Evolutionary conservation across 2,797 vertebrate genomes (phyloP).

Genomic region (Sebastes nivosus): DNA sequence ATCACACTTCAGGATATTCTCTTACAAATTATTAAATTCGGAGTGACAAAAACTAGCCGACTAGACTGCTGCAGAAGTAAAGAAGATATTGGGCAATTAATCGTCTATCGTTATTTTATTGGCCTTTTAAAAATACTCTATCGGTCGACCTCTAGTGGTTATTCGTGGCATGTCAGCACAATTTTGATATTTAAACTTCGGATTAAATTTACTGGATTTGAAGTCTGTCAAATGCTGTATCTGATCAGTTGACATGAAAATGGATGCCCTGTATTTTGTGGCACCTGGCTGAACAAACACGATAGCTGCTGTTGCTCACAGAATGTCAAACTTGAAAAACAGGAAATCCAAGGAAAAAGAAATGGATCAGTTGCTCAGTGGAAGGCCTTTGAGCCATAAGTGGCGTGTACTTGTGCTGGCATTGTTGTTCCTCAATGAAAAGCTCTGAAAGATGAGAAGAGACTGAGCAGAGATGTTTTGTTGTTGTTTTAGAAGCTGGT

Average conservation of each 20-base stretch:
- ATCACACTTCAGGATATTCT: too few relatives aligned
- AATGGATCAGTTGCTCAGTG: neutral
- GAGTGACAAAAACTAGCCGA: too few relatives aligned
- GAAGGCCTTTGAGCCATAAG: constrained; percentile 1
- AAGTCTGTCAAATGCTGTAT: neutral
- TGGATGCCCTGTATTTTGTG: constrained; percentile 14
- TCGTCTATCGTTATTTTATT: too few relatives aligned
- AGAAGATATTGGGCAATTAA: too few relatives aligned
- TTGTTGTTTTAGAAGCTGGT: constrained; percentile 19
- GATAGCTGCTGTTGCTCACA: neutral
- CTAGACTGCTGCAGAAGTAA: too few relatives aligned
- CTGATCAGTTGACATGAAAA: constrained; percentile 13
- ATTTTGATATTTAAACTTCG: neutral
- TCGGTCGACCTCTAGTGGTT: too few relatives aligned
- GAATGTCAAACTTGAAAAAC: constrained; percentile 45
- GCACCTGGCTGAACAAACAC: constrained; percentile 10
- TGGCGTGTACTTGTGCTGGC: neutral
- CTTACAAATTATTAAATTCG: too few relatives aligned
- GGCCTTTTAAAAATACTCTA: too few relatives aligned
- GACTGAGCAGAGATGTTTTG: constrained; percentile 20
- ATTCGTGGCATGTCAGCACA: too few relatives aligned
- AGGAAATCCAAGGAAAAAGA: constrained; percentile 35
- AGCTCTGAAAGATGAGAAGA: constrained; percentile 32
- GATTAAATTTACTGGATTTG: neutral
- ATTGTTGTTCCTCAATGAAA: constrained; percentile 26